Conservation (phyloP, 2,113 vertebrate species). For the Symphodus melops region DNA sequence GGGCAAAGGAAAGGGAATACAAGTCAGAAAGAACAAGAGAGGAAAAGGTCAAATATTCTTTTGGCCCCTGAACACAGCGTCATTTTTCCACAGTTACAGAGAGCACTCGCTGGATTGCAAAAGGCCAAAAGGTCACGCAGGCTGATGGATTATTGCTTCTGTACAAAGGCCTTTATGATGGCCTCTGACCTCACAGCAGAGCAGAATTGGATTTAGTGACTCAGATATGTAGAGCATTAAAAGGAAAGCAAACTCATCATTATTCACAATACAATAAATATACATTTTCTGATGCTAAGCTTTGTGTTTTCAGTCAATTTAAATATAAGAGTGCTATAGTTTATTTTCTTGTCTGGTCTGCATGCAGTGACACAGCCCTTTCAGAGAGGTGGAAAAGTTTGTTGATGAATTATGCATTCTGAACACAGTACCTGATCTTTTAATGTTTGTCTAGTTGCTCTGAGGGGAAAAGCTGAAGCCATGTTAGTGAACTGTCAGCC, state of each 20-base stretch:
- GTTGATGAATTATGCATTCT: neutral
- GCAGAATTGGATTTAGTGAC: slow-evolving; percentile 6
- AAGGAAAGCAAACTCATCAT: neutral
- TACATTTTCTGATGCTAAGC: neutral
- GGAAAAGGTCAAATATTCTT: neutral
- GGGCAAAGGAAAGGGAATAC: neutral
- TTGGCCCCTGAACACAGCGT: neutral
- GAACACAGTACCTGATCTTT: slow-evolving; percentile 13
- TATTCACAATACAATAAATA: neutral
- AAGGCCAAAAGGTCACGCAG: slow-evolving; percentile 18
- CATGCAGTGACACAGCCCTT: neutral
- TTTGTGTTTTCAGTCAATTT: neutral
- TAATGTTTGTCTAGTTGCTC: slow-evolving; percentile 3
- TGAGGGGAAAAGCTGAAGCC: slow-evolving; percentile 12
- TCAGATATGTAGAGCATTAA: neutral
- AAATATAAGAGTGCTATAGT: neutral
- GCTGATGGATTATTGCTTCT: slow-evolving; percentile 9
- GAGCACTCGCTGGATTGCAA: neutral
- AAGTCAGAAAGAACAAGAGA: neutral
- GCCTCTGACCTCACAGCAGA: slow-evolving; percentile 20
- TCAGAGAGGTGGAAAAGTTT: neutral
- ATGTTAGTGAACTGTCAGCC: neutral
- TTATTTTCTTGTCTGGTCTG: slow-evolving; percentile 2
- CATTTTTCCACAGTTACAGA: neutral
- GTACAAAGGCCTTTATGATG: slow-evolving; percentile 7